Conservation (phyloP, 2,797 vertebrate species). For the Pangasius larnaudii region DNA sequence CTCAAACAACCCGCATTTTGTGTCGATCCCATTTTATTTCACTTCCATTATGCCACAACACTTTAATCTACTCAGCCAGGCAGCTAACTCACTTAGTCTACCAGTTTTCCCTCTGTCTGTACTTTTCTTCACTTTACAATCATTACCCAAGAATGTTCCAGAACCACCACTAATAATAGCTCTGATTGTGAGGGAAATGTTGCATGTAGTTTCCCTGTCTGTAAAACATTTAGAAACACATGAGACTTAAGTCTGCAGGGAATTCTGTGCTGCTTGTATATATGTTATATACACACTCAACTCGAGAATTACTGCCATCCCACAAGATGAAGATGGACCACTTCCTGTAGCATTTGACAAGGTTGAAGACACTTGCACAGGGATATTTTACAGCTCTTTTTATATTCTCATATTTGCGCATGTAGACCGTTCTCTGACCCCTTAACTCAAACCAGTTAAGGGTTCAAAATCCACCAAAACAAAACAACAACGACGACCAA, state of each 20-base stretch:
- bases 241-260: conserved; percentile 18
- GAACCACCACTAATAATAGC: conserved; percentile 70
- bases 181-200: conserved; percentile 64
- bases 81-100: conserved; percentile 34
- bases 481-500: not conserved
- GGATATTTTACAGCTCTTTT: not conserved
- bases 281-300: not conserved
- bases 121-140: conserved; percentile 57
- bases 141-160: conserved; percentile 70
- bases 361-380: not conserved
- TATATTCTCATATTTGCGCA: not conserved
- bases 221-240: conserved; percentile 43
- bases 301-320: not conserved
- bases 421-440: not conserved
- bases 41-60: conserved; percentile 45
- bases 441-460: not conserved
- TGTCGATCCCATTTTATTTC: conserved; percentile 25
- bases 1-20: conserved; percentile 41
- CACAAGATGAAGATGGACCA: not conserved
- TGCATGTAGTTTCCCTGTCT: conserved; percentile 57
- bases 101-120: conserved; percentile 48
- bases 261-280: conserved; percentile 15
- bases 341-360: not conserved
- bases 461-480: not conserved
- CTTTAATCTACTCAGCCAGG: conserved; percentile 58